Conservation (phyloP, 1,140 invertebrate species). For the Kradibia gibbosae region DNA sequence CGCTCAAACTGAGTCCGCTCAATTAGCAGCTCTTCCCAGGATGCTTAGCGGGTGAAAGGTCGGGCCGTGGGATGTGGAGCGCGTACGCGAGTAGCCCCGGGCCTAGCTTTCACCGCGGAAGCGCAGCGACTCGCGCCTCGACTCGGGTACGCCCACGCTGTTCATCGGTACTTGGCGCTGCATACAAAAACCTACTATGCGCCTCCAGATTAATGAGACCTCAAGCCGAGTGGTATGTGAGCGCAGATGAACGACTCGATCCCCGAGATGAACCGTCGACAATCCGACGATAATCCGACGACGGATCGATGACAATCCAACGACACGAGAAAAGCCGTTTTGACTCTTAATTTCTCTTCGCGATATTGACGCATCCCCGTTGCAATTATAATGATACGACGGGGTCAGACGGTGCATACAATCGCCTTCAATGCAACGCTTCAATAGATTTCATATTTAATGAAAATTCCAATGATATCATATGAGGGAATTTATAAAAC, state of each 20-base stretch:
- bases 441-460: not conserved
- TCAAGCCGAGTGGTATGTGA: slow-evolving; percentile 1
- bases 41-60: slow-evolving; percentile 60
- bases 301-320: no score
- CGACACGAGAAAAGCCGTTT: no score
- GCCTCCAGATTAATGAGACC: slow-evolving; percentile 19
- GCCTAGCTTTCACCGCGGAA: slow-evolving; percentile 67
- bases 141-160: slow-evolving; percentile 8
- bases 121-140: slow-evolving; percentile 38
- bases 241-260: no score
- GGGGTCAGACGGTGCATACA: no score
- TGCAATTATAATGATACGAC: no score
- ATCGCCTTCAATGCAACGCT: no score
- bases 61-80: slow-evolving; percentile 21
- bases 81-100: slow-evolving; percentile 58
- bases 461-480: not conserved
- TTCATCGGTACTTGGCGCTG: slow-evolving; percentile 40
- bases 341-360: no score
- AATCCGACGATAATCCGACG: no score
- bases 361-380: no score
- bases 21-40: not conserved
- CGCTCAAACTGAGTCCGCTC: not conserved
- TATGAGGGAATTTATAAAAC: not conserved
- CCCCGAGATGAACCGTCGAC: no score
- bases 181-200: slow-evolving; percentile 30